Conservation (phyloP, 2,888 invertebrate genomes). For the Plebejus melissa region DNA sequence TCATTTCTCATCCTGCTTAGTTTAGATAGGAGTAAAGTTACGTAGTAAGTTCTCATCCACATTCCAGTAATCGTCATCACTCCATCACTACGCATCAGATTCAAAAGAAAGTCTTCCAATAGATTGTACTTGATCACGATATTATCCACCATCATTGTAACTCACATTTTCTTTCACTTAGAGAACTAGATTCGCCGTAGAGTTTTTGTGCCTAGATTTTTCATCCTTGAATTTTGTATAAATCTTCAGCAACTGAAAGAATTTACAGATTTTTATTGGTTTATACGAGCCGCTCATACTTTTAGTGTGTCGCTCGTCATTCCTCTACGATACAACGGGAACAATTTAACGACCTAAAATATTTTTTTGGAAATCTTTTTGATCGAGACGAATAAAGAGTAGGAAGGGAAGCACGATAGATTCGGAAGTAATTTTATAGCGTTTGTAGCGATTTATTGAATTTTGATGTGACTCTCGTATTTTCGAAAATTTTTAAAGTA, state of each 20-base stretch:
- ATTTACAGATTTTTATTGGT: neutral
- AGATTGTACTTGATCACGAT: slow-evolving; percentile 56
- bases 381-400: slow-evolving; percentile 43
- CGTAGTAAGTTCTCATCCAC: slow-evolving; percentile 43
- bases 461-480: slow-evolving; percentile 61
- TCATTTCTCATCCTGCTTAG: slow-evolving; percentile 52
- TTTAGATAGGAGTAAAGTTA: slow-evolving; percentile 38
- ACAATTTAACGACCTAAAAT: slow-evolving; percentile 63
- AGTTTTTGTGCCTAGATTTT: slow-evolving; percentile 20
- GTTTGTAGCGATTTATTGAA: slow-evolving; percentile 56
- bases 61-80: slow-evolving; percentile 49
- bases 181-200: neutral
- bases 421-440: slow-evolving; percentile 44
- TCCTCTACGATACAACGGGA: slow-evolving; percentile 50
- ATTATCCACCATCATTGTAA: slow-evolving; percentile 23
- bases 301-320: slow-evolving; percentile 31
- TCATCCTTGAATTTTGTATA: neutral
- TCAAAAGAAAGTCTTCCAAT: slow-evolving; percentile 73
- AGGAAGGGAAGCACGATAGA: slow-evolving; percentile 32
- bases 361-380: slow-evolving; percentile 63
- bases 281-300: neutral
- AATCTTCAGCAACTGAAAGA: neutral
- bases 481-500: slow-evolving; percentile 62
- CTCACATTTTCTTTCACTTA: neutral
- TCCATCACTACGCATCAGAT: slow-evolving; percentile 49